Evolutionary conservation across 2,888 invertebrate genomes (phyloP).

Genomic region (Chloroclystis v-ata): DNA sequence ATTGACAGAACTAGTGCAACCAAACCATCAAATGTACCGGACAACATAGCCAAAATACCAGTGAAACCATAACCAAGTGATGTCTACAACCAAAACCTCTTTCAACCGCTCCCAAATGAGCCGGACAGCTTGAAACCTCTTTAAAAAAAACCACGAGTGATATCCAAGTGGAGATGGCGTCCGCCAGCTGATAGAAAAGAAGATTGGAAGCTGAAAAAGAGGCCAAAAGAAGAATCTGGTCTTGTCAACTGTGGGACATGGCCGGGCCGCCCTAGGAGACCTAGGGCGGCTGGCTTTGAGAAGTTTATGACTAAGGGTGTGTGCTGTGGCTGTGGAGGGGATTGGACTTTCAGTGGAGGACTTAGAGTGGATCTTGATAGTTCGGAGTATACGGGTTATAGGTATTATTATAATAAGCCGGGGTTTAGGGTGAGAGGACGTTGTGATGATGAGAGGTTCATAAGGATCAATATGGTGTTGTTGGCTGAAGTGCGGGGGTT

Average conservation of each 20-base stretch:
- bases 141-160: conserved; percentile 64
- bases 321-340: conserved; percentile 69
- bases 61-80: too few relatives aligned
- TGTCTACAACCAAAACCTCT: too few relatives aligned
- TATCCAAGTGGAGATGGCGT: conserved; percentile 73
- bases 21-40: conserved; percentile 31
- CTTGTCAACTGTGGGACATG: conserved; percentile 73
- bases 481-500: conserved; percentile 80
- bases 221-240: too few relatives aligned
- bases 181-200: conserved; percentile 65
- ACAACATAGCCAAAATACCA: conserved; percentile 38
- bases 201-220: conserved; percentile 73
- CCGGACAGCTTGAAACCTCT: conserved; percentile 43
- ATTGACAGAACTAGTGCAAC: conserved; percentile 27
- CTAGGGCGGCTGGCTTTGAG: conserved; percentile 57
- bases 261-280: conserved; percentile 66
- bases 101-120: conserved; percentile 27
- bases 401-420: conserved; percentile 59
- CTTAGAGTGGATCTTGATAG: conserved; percentile 63
- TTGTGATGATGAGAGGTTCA: conserved; percentile 80
- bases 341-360: conserved; percentile 65
- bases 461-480: conserved; percentile 81
- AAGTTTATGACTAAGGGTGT: conserved; percentile 61
- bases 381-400: conserved; percentile 75
- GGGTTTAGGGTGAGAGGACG: conserved; percentile 61